Evolutionary conservation across 2,888 invertebrate genomes (phyloP).

Genomic region (Drosophila fulvimacula): DNA sequence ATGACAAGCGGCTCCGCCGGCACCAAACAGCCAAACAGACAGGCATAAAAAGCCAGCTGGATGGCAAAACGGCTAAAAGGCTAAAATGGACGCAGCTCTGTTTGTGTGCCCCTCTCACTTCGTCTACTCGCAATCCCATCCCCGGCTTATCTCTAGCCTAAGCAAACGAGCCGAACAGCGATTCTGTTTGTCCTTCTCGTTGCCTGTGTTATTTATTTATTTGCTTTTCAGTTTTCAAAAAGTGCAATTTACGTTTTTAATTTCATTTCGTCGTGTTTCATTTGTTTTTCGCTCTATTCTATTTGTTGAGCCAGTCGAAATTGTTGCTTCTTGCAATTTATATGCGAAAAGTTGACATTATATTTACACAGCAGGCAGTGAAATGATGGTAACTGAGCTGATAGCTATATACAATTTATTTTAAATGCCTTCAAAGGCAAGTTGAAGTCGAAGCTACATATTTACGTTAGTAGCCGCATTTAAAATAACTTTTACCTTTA

Average conservation of each 20-base stretch:
- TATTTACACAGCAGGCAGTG: background rate
- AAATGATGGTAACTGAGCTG: background rate
- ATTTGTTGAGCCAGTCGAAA: conserved; percentile 17
- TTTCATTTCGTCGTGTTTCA: conserved; percentile 61
- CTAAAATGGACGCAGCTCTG: conserved; percentile 30
- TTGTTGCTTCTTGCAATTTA: conserved; percentile 20
- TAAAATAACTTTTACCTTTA: background rate
- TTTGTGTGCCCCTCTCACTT: background rate
- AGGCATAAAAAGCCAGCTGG: conserved; percentile 51
- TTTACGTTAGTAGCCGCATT: background rate
- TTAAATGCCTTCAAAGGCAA: background rate
- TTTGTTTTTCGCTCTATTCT: conserved; percentile 42
- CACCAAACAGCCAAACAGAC: conserved; percentile 27
- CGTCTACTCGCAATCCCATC: background rate
- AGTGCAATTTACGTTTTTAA: conserved; percentile 69
- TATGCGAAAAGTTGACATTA: conserved; percentile 10
- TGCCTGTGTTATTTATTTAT: conserved; percentile 58
- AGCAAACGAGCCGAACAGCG: conserved; percentile 36
- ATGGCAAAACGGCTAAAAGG: conserved; percentile 45
- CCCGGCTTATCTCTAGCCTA: conserved; percentile 45
- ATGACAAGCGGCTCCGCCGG: conserved; percentile 55
- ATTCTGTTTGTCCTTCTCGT: conserved; percentile 14
- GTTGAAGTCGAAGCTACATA: background rate
- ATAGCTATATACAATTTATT: background rate
- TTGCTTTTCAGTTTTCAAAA: conserved; percentile 51